Evolutionary conservation across 2,113 vertebrate genomes (phyloP).

Genomic region (Pelecanus crispus): DNA sequence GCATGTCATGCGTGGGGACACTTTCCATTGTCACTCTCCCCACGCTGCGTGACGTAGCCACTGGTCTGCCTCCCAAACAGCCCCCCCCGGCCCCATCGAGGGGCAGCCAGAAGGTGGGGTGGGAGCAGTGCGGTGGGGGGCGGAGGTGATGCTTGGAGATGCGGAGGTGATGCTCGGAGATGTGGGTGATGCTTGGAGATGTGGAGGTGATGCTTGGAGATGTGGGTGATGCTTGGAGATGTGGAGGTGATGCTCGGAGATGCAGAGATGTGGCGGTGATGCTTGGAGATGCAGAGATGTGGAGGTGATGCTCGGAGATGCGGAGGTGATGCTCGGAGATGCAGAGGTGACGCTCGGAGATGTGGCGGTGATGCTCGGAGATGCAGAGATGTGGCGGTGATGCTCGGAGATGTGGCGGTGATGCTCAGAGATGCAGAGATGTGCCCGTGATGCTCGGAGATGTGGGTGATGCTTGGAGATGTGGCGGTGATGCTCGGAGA

Average conservation of each 20-base stretch:
- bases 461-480: too few species aligned
- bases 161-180: fast-evolving
- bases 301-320: too few species aligned
- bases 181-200: too few species aligned
- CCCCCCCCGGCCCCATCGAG: fast-evolving
- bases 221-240: too few species aligned
- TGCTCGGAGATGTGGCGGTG: neutral
- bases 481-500: neutral
- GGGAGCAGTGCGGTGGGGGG: fast-evolving
- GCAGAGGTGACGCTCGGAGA: too few species aligned
- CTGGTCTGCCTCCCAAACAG: neutral
- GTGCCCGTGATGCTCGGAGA: neutral
- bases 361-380: neutral
- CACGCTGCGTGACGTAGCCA: fast-evolving
- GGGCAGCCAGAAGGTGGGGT: neutral
- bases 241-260: neutral
- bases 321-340: fast-evolving
- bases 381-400: too few species aligned
- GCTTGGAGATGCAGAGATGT: too few species aligned
- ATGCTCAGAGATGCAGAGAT: fast-evolving
- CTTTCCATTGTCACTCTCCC: neutral
- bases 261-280: neutral
- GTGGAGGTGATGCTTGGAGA: fast-evolving
- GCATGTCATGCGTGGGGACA: fast-evolving
- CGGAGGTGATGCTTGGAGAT: neutral